Evolutionary conservation across 1,140 invertebrate genomes (phyloP), one percentile per base, ranked within the genome.

Genomic region (Oryctes rhinoceros): DNA sequence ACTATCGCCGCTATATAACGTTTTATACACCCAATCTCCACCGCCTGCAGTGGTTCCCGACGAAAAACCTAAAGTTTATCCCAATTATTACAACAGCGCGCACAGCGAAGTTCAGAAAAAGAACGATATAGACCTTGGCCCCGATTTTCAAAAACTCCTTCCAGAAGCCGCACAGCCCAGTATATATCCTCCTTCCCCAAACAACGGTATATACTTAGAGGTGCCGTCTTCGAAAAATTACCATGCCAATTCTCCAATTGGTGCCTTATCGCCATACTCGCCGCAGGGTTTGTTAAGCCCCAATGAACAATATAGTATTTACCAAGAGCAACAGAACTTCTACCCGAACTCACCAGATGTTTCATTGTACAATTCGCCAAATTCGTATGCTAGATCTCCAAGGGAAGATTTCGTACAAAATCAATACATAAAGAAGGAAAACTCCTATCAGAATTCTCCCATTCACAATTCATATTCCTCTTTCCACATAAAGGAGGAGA

Each of bases 21-120:
- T 92, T 84, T 89, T 91, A 84, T 88, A 91, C 86, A 88, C 88
- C 79, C 88, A 88, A n/a, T 88, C 89, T 1, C 90, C 89, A 81
- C 89, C 89, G 84, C 88, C 89, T 78, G 89, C 85, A 76, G 59
- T 71, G n/a, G 11, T 67, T 6, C 62, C 75, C 24, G 75, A 48
- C 24, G 62, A 79, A 65, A 82, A 86, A 47, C 85, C 86, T 10
- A 86, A 87, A 81, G 85, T 87, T 13, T 86, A 83, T 81, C 84
- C 85, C 30, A 85, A 83, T 2, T 86, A 85, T 78, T 86, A 86
- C 76, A 79, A 82, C 80, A 80, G 82, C 71, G 81, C 76, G 24
- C 75, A 76, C 82, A 10, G 84, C 83, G 39, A 80, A 18, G 62
- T 67, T 15, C 9, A 80, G 83, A 67, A 80, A 80, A 65, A 30